phyloP scores from a whole-genome alignment of 2,888 invertebrate genomes.

The Elgonia sp. region DNA sequence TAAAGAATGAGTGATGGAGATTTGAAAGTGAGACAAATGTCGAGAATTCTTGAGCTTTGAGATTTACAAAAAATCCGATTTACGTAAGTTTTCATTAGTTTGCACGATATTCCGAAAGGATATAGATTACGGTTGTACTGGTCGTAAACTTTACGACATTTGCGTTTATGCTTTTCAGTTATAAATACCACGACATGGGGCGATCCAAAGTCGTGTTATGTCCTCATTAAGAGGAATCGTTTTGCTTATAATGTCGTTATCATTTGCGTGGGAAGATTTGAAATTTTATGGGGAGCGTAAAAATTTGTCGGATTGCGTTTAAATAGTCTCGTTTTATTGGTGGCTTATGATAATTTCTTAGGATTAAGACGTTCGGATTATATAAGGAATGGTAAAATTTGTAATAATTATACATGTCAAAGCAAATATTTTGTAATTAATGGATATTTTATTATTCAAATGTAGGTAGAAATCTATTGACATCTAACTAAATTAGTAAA shows the following conservation, averaged over 20 bases:
- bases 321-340: slow-evolving; percentile 23
- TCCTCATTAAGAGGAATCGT: slow-evolving; percentile 35
- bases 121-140: slow-evolving; percentile 57
- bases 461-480: too few species aligned
- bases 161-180: slow-evolving; percentile 55
- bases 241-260: slow-evolving; percentile 55
- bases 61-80: slow-evolving; percentile 33
- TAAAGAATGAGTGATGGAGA: slow-evolving; percentile 25
- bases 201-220: slow-evolving; percentile 32
- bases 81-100: slow-evolving; percentile 58
- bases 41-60: not conserved
- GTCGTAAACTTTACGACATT: slow-evolving; percentile 68
- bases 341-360: slow-evolving; percentile 39
- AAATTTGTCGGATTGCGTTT: slow-evolving; percentile 52
- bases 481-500: too few species aligned
- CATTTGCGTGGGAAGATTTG: slow-evolving; percentile 45
- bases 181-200: slow-evolving; percentile 38
- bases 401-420: slow-evolving; percentile 3
- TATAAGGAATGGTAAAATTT: slow-evolving; percentile 31
- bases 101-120: slow-evolving; percentile 56
- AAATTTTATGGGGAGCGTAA: not conserved
- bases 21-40: slow-evolving; percentile 36
- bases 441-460: not conserved
- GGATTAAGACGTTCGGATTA: slow-evolving; percentile 10
- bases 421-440: slow-evolving; percentile 4